These are phyloP conservation scores for Trichacis sp. DNA, from an alignment of 2,888 invertebrate species.

Conservation along the genomic window DNA sequence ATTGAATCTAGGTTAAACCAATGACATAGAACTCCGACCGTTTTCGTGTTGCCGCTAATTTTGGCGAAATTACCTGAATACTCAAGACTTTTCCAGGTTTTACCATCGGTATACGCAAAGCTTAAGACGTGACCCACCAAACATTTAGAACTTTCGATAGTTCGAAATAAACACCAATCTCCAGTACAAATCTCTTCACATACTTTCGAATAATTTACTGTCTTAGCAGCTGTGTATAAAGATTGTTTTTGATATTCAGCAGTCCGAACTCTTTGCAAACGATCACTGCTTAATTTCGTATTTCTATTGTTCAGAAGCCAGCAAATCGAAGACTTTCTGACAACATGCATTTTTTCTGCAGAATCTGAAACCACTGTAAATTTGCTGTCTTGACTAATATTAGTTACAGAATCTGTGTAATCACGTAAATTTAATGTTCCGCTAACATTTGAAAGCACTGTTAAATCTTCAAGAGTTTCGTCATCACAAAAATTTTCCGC, in stretches of 20 bases:
- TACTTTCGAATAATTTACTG: not conserved
- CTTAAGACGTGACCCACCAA: slow-evolving; percentile 18
- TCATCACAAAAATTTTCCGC: not conserved
- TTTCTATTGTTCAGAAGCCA: slow-evolving; percentile 11
- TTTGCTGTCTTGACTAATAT: not conserved
- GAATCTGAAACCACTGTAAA: slow-evolving; percentile 6
- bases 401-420: too few species aligned
- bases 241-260: slow-evolving; percentile 8
- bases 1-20: slow-evolving; percentile 1
- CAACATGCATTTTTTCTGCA: slow-evolving; percentile 6
- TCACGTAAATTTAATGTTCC: slow-evolving; percentile 11
- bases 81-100: slow-evolving; percentile 16
- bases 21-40: slow-evolving; percentile 20
- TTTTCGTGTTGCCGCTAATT: slow-evolving; percentile 14
- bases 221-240: not conserved
- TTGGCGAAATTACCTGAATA: slow-evolving; percentile 15
- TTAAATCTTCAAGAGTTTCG: slow-evolving; percentile 6
- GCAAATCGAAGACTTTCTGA: slow-evolving; percentile 16
- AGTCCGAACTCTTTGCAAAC: not conserved
- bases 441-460: slow-evolving; percentile 2
- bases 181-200: slow-evolving; percentile 13
- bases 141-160: slow-evolving; percentile 6
- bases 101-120: slow-evolving; percentile 13
- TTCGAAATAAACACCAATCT: slow-evolving; percentile 32
- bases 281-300: slow-evolving; percentile 14